These are phyloP conservation scores for Orthonyx spaldingii DNA, from an alignment of 2,113 vertebrate species.

Conservation along the genomic window DNA sequence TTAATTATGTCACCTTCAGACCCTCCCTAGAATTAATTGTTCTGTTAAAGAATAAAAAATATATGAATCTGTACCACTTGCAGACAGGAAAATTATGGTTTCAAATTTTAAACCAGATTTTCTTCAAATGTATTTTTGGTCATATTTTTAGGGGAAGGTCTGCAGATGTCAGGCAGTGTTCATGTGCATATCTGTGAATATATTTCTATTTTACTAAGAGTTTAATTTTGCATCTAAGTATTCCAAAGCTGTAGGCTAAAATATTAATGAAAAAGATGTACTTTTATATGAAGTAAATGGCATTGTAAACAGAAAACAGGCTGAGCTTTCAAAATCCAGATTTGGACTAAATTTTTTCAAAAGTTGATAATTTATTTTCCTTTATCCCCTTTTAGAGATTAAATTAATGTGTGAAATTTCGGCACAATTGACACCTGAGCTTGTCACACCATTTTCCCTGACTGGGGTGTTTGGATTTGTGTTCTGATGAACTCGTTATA, in stretches of 20 bases:
- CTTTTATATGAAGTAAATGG: neutral
- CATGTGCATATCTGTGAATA: neutral
- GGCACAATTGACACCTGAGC: neutral
- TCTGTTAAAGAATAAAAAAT: neutral
- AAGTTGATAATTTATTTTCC: neutral
- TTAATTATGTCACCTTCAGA: neutral
- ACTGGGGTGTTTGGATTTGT: neutral
- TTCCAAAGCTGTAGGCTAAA: neutral
- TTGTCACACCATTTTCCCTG: neutral
- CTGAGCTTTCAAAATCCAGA: neutral
- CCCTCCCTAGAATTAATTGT: neutral
- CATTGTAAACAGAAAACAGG: neutral
- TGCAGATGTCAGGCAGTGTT: neutral
- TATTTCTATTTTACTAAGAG: neutral
- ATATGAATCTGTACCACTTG: neutral
- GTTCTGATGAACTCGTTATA: neutral
- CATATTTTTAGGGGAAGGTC: neutral
- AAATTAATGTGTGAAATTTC: neutral
- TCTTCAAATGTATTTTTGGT: neutral
- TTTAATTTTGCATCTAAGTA: neutral
- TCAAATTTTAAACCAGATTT: neutral
- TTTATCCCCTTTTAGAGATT: neutral
- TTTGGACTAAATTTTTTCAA: neutral
- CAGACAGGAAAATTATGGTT: neutral
- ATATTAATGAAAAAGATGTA: neutral